Base-by-base conservation (phyloP, 1,140 invertebrate genomes). In the Nomia melanderi region DNA sequence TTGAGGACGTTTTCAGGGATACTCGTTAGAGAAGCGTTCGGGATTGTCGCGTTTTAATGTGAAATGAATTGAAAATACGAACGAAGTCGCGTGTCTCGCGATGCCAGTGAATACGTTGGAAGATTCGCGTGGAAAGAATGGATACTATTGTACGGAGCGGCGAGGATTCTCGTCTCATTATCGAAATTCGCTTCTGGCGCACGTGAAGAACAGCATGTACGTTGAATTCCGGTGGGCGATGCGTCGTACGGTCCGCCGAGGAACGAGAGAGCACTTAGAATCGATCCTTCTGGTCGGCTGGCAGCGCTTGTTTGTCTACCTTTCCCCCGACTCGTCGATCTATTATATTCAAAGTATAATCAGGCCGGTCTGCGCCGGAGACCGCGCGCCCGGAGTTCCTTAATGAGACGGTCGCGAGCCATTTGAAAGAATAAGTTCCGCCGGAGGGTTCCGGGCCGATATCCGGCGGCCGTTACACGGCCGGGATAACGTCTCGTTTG, bases 291-390 rank as follows among this genome's bases (percentile, higher is more conserved):
- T 17, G n/a, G 44, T 17, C 17, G 14, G 12, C 1, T 12, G 25
- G 23, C 20, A 12, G 31, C 1, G 20, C 23, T 50, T 29, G 39
- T 31, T 50, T 14, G 27, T 29, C 17, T 20, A 2, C 39, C 41
- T 11, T 11, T 8, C n/a, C 39, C 33, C 65, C 73, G 25, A 74
- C 65, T 78, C 71, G 41, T 47, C 56, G 71, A 75, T 78, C 72
- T 60, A 54, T 78, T 78, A 78, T 78, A 75, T 66, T 78, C 71
- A 78, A 75, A 78, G 60, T 75, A 27, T 44, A 67, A 59, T 60
- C 62, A 66, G 60, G 47, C 39, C 17, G 62, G 14, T 17, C 20
- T 5, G 41, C 47, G 53, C 14, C 41, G 64, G 33, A 75, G 33
- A 67, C 57, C 59, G 53, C 62, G 27, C 54, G 53, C 41, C 31